Evolutionary conservation across 2,797 vertebrate genomes (phyloP).

Genomic region (Microctenopoma stevenorrisi): DNA sequence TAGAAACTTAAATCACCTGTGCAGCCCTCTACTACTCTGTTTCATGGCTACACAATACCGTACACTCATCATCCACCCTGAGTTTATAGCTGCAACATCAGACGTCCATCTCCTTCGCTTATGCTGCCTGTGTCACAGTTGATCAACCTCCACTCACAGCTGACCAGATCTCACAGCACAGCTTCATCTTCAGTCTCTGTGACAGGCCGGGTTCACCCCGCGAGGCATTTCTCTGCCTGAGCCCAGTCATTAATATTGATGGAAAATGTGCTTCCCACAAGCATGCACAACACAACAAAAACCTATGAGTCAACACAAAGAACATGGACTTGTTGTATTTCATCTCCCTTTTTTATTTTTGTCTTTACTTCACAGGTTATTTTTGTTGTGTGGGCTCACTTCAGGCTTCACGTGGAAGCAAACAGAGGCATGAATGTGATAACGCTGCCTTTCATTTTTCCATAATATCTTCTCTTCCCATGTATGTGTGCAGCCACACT

Average conservation of each 20-base stretch:
- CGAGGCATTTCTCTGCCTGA: conserved; percentile 29
- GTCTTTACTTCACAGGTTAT: conserved; percentile 1
- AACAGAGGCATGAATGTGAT: background rate
- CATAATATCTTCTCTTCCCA: background rate
- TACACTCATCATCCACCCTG: conserved; percentile 22
- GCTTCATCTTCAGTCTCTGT: conserved; percentile 36
- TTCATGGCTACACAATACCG: conserved; percentile 17
- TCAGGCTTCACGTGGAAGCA: background rate
- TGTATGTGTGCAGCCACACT: background rate
- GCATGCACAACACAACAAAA: background rate
- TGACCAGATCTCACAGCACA: conserved; percentile 35
- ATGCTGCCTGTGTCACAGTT: conserved; percentile 37
- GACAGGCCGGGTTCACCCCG: conserved; percentile 21
- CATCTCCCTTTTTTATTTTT: background rate
- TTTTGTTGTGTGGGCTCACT: background rate
- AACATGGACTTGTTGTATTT: conserved; percentile 4
- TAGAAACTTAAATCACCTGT: background rate
- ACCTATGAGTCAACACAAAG: background rate
- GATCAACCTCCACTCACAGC: conserved; percentile 47
- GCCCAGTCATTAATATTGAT: conserved; percentile 44
- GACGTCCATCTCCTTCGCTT: conserved; percentile 19
- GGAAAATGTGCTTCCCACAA: conserved; percentile 1
- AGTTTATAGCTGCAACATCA: conserved; percentile 12
- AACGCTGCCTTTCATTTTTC: background rate
- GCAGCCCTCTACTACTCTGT: background rate